A percentile compares a stretch with the other conserved stretches of the same genome.
phyloP scores from a whole-genome alignment of 2,797 vertebrate genomes.

The Rhinichthys osculus region DNA sequence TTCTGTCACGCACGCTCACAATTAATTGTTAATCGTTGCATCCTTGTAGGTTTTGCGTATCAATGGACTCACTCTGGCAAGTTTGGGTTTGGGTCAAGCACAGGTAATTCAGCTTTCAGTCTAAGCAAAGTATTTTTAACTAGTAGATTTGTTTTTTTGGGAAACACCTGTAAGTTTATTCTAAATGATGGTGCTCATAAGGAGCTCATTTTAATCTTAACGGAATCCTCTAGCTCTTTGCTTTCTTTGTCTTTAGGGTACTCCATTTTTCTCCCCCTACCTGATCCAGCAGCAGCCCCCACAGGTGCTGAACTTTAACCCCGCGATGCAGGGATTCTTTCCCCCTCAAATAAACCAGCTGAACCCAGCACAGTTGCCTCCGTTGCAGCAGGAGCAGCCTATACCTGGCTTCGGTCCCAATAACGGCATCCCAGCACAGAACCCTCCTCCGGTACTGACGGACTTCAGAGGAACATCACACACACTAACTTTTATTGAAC shows the following conservation, averaged over 20 bases:
- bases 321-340: constrained; percentile 53
- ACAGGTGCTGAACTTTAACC: constrained; percentile 56
- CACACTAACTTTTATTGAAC: not conserved
- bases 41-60: constrained; percentile 54
- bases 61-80: constrained; percentile 46
- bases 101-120: constrained; percentile 28
- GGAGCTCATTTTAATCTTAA: not conserved
- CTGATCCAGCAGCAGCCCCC: constrained; percentile 56
- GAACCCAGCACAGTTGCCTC: constrained; percentile 38
- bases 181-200: not conserved
- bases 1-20: not conserved
- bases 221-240: not conserved
- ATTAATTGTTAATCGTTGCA: not conserved
- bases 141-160: not conserved
- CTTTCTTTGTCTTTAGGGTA: constrained; percentile 40
- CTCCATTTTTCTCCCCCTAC: constrained; percentile 57
- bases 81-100: constrained; percentile 47
- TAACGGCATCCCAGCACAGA: constrained; percentile 42
- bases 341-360: constrained; percentile 55
- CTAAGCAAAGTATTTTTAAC: not conserved
- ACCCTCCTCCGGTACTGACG: constrained; percentile 43
- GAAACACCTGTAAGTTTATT: not conserved
- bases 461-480: not conserved
- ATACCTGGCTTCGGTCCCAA: constrained; percentile 42
- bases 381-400: constrained; percentile 53